A percentile compares a stretch with the other conserved stretches of the same genome.
Evolutionary conservation across 2,888 invertebrate species (phyloP).

Genomic region (Protophormia terraenovae): DNA sequence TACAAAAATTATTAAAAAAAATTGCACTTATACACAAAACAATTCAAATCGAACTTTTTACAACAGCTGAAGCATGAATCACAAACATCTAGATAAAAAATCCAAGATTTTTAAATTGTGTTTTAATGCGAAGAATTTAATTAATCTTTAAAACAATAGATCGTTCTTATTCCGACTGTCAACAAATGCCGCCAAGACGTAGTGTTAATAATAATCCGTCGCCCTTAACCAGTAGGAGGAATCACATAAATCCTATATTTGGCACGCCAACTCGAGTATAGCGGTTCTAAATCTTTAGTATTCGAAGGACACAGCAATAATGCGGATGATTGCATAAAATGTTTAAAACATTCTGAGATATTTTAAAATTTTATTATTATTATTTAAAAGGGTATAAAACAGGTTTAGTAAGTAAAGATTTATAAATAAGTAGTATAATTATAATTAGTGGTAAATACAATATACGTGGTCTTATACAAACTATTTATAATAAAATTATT

Average conservation of each 20-base stretch:
- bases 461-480: too few relatives aligned
- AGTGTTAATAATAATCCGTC: conserved; percentile 74
- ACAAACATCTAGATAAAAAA: conserved; percentile 25
- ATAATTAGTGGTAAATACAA: too few relatives aligned
- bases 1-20: conserved; percentile 31
- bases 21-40: conserved; percentile 8
- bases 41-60: conserved; percentile 21
- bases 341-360: not conserved
- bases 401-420: conserved; percentile 7
- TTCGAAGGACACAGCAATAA: not conserved
- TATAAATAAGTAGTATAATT: too few relatives aligned
- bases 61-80: conserved; percentile 63
- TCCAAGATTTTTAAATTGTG: not conserved
- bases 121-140: not conserved
- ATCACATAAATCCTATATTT: conserved; percentile 76
- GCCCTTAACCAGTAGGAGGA: conserved; percentile 75
- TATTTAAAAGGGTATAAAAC: conserved; percentile 18
- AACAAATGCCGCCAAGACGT: conserved; percentile 80
- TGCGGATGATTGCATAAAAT: not conserved
- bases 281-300: conserved; percentile 78
- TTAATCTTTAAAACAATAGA: conserved; percentile 77
- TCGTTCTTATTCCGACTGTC: conserved; percentile 84
- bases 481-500: too few relatives aligned
- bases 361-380: not conserved
- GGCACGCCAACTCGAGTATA: conserved; percentile 81